Conservation (phyloP, 2,113 vertebrate species). For the Miniopterus natalensis region DNA sequence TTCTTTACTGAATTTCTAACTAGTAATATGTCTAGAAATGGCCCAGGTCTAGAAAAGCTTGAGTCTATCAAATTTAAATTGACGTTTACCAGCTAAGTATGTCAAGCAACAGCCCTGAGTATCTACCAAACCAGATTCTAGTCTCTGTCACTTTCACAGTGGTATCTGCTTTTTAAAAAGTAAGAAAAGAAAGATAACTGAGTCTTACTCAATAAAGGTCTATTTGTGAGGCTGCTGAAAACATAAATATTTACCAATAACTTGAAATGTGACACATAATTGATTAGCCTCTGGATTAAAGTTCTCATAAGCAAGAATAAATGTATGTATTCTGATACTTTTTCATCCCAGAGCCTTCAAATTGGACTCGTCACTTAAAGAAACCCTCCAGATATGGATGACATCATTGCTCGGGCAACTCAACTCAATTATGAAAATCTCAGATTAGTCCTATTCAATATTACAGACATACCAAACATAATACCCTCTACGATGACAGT, state of each 20-base stretch:
- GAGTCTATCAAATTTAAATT: constrained; percentile 1
- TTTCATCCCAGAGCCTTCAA: constrained; percentile 55
- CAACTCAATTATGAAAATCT: constrained; percentile 70
- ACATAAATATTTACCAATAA: constrained; percentile 16
- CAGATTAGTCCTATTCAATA: constrained; percentile 58
- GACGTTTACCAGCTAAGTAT: not conserved
- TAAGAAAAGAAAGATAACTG: constrained; percentile 3
- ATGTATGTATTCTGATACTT: constrained; percentile 7
- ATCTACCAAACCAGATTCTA: not conserved
- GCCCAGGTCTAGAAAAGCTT: constrained; percentile 54
- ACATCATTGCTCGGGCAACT: not conserved
- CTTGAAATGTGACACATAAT: constrained; percentile 34
- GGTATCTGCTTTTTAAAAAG: constrained; percentile 34
- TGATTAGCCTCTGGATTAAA: constrained; percentile 35
- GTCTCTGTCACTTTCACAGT: not conserved
- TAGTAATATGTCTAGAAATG: constrained; percentile 60
- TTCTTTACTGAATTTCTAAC: constrained; percentile 57
- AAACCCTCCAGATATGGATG: constrained; percentile 53
- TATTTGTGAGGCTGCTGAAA: constrained; percentile 41
- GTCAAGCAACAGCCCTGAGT: not conserved
- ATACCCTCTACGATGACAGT: constrained; percentile 59
- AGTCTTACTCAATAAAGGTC: not conserved
- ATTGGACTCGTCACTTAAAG: constrained; percentile 57
- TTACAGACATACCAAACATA: constrained; percentile 64
- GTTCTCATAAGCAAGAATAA: constrained; percentile 51